phyloP scores from a whole-genome alignment of 2,888 invertebrate genomes.

The Mesochorus sp. region DNA sequence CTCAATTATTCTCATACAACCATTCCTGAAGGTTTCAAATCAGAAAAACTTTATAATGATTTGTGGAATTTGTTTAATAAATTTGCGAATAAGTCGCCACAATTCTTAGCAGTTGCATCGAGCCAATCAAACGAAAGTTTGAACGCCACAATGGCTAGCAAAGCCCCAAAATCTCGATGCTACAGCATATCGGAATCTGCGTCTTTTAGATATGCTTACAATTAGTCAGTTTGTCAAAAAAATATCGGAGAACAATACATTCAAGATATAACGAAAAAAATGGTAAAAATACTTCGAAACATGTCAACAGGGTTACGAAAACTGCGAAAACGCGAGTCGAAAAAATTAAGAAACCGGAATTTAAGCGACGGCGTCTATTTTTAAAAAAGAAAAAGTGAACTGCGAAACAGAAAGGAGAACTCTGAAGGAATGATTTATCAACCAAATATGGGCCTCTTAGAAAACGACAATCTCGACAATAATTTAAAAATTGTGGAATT shows the following conservation, averaged over 20 bases:
- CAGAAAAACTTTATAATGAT: no score
- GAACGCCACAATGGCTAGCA: constrained; percentile 43
- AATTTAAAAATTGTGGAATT: no score
- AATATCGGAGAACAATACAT: constrained; percentile 45
- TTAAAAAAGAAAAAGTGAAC: not conserved
- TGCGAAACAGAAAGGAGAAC: not conserved
- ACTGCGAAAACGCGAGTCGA: no score
- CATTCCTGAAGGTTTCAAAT: no score
- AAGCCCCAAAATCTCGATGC: constrained; percentile 43
- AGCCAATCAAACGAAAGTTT: constrained; percentile 32
- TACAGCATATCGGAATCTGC: constrained; percentile 49
- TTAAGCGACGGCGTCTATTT: not conserved
- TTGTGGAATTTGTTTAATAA: constrained; percentile 5
- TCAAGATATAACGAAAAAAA: not conserved
- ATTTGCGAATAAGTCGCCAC: no score
- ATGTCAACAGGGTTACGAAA: no score
- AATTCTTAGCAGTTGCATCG: constrained; percentile 45
- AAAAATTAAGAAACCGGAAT: not conserved
- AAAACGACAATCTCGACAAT: no score
- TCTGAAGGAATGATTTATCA: not conserved
- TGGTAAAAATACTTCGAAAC: no score
- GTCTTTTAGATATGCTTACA: constrained; percentile 41
- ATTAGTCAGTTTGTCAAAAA: constrained; percentile 49
- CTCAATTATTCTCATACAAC: not conserved
- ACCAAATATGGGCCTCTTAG: not conserved